A percentile compares a stretch with the other conserved stretches of the same genome.
These are phyloP conservation scores for Priocnemis perturbator DNA, from an alignment of 2,888 invertebrate genomes.

Conservation along the genomic window DNA sequence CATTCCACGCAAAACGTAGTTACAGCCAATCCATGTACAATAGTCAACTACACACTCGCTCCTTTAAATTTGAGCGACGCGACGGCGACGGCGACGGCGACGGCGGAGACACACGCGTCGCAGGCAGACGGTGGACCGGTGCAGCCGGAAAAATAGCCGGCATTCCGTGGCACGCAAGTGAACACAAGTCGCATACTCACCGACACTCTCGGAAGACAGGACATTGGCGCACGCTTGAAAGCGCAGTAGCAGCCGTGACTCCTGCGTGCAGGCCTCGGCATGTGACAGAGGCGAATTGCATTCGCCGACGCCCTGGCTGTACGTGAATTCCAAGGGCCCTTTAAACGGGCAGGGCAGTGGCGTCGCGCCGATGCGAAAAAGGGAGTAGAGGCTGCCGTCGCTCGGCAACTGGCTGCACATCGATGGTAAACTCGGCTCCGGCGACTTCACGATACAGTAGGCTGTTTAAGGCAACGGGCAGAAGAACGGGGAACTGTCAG, in stretches of 20 bases:
- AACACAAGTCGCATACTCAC: constrained; percentile 74
- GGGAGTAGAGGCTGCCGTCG: constrained; percentile 84
- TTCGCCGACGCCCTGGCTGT: constrained; percentile 85
- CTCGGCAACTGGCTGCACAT: constrained; percentile 82
- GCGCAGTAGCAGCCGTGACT: constrained; percentile 85
- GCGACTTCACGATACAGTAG: constrained; percentile 43
- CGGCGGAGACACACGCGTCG: too few species aligned
- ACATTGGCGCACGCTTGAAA: constrained; percentile 91
- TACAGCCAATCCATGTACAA: too few species aligned
- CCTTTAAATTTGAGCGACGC: too few species aligned
- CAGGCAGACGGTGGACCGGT: too few species aligned
- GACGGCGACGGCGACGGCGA: too few species aligned
- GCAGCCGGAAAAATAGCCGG: too few species aligned
- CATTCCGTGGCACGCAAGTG: too few species aligned
- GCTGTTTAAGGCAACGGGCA: constrained; percentile 43
- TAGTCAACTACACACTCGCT: too few species aligned
- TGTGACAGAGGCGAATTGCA: constrained; percentile 86
- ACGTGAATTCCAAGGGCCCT: constrained; percentile 88
- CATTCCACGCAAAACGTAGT: too few species aligned
- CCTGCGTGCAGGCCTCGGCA: constrained; percentile 90
- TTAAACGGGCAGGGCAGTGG: constrained; percentile 88
- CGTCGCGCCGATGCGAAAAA: constrained; percentile 84
- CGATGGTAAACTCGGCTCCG: constrained; percentile 25
- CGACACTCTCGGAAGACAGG: constrained; percentile 85
- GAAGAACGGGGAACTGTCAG: not conserved